Base-by-base conservation (phyloP, 2,113 vertebrate species). In the Martes martes region DNA sequence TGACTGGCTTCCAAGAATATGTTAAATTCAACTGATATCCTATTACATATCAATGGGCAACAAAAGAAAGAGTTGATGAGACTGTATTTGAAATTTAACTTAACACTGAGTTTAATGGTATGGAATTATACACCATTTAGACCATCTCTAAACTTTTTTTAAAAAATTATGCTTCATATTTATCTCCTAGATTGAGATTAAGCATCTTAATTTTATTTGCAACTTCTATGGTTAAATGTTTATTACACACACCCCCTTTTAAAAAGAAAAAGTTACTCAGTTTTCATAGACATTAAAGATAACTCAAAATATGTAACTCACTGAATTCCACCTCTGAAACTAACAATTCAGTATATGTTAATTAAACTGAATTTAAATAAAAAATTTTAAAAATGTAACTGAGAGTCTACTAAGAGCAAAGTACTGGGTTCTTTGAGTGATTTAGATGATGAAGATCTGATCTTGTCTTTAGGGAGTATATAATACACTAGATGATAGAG, bases 11-110 rank as follows among this genome's bases (percentile, higher is more conserved):
- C 61, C 19, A 95, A 47, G 14, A 59, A 57, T 65, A 94, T 76
- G 91, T 73, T 76, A 93, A 80, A 87, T 84, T 79, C 61, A 80
- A 59, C 1, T 74, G 52, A 69, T 63, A 96, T 21, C 79, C 42
- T 97, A 93, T 59, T 96, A 79, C 39, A 6, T 45, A 78, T 59
- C 47, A 87, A 42, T 57, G 14, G 33, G 55, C 14, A 91, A 89
- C 33, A 93, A 83, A 82, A 19, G 71, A 65, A 89, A 74, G 11
- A 89, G 50, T 4, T 89, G 59, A 87, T 52, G 13, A 92, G 73
- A 92, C 65, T 83, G 83, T 93, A 73, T 78, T 45, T 73, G 39
- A 96, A 63, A 91, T 91, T 83, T 39, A 88, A 93, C 28, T 90
- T 84, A 89, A 95, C 87, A 93, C 6, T 50, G 11, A 89, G 14